Evolutionary conservation across 2,888 invertebrate genomes (phyloP).

Genomic region (Tineola bisselliella): DNA sequence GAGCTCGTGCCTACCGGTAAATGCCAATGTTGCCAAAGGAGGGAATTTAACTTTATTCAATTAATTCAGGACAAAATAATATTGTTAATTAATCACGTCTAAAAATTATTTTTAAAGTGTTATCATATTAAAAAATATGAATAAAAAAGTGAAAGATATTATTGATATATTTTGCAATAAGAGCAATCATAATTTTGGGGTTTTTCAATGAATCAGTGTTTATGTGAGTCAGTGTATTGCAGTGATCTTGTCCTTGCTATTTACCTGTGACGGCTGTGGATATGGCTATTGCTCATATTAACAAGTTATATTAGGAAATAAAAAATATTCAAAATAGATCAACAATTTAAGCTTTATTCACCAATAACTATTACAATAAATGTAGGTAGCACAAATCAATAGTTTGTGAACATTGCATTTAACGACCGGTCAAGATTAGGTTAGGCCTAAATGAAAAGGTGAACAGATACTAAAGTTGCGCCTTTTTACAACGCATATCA

Average conservation of each 20-base stretch:
- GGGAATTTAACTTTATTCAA: background rate
- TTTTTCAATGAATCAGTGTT: background rate
- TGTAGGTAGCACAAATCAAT: no score
- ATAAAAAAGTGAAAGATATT: background rate
- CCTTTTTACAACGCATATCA: no score
- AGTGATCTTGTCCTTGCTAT: background rate
- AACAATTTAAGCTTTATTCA: no score
- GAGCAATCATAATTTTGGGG: constrained; percentile 16
- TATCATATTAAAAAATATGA: no score
- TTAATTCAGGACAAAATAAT: background rate
- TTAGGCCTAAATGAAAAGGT: no score
- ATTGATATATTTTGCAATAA: background rate
- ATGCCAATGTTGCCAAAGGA: constrained; percentile 15
- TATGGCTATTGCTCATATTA: no score
- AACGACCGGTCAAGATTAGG: no score
- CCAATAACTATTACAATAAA: no score
- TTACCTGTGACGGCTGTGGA: background rate
- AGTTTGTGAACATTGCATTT: no score
- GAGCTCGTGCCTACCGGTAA: constrained; percentile 67
- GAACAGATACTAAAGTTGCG: no score
- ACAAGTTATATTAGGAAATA: no score
- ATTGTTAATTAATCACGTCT: background rate
- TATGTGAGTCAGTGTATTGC: background rate
- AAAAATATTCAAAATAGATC: no score
- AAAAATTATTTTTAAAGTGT: background rate